phyloP scores from a whole-genome alignment of 2,888 invertebrate species.

The Dicranocentrus wangi region DNA sequence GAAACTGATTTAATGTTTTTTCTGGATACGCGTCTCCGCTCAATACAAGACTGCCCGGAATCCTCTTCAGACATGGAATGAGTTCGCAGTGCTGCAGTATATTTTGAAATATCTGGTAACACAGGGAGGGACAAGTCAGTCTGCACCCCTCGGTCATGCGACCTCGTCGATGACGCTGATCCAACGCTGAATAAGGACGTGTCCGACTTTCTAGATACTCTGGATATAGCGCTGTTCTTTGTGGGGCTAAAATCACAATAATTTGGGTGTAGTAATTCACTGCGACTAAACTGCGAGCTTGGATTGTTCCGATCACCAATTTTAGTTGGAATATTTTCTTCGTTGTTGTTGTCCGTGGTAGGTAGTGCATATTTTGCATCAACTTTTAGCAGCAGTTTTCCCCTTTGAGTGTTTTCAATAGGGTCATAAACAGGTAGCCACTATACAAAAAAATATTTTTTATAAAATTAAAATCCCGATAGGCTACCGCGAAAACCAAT shows the following conservation, averaged over 20 bases:
- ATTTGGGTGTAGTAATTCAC: background rate
- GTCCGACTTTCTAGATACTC: slow-evolving; percentile 22
- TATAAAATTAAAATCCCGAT: too few species aligned
- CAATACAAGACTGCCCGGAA: background rate
- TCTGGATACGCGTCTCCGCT: background rate
- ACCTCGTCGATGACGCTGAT: background rate
- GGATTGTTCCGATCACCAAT: background rate
- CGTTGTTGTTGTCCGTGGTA: background rate
- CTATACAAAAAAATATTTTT: slow-evolving; percentile 15
- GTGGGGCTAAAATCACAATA: background rate
- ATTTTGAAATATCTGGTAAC: slow-evolving; percentile 10
- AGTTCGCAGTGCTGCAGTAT: slow-evolving; percentile 1
- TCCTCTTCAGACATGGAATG: background rate
- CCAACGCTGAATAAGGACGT: slow-evolving; percentile 20
- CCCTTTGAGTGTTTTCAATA: slow-evolving; percentile 32
- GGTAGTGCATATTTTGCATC: slow-evolving; percentile 50
- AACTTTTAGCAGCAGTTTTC: slow-evolving; percentile 51
- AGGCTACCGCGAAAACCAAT: too few species aligned
- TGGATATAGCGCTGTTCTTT: background rate
- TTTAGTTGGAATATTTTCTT: background rate
- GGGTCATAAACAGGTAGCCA: slow-evolving; percentile 59
- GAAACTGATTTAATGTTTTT: background rate
- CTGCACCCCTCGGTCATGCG: slow-evolving; percentile 30
- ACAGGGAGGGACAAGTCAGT: slow-evolving; percentile 35
- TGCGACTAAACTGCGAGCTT: background rate